A percentile compares a stretch with the other conserved stretches of the same genome.
Conservation (phyloP, 2,797 vertebrate species). For the Myioborus melanocephalus region DNA sequence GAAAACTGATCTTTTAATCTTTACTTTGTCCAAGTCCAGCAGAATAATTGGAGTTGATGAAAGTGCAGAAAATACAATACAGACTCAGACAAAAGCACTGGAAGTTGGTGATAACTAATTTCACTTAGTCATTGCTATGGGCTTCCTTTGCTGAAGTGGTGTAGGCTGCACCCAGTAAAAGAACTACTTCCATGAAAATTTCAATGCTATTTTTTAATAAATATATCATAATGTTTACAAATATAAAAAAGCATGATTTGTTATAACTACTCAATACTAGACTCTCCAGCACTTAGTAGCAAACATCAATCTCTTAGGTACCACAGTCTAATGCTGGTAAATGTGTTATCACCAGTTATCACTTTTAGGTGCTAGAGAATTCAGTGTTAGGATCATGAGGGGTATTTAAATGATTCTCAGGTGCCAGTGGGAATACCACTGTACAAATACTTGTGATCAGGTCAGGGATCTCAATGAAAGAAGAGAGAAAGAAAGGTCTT, state of each 20-base stretch:
- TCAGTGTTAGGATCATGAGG: neutral
- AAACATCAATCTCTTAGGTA: neutral
- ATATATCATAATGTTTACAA: neutral
- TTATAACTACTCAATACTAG: neutral
- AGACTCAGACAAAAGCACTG: neutral
- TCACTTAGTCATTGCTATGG: neutral
- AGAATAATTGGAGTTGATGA: neutral
- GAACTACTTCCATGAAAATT: neutral
- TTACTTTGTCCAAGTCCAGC: neutral
- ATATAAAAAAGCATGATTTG: neutral
- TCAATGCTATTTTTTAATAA: neutral
- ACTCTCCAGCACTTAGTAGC: neutral
- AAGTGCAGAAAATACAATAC: neutral
- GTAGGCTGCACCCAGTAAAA: neutral
- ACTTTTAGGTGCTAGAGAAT: neutral
- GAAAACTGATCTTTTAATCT: neutral
- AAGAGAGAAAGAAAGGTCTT: neutral
- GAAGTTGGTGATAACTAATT: neutral
- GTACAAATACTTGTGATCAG: neutral
- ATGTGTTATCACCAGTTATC: neutral
- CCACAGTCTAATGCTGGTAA: neutral
- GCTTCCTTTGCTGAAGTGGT: neutral
- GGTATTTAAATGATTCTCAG: neutral
- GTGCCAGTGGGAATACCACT: neutral
- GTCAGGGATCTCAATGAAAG: neutral